These are phyloP conservation scores for Solea solea DNA, from an alignment of 2,113 vertebrate species.

Conservation along the genomic window DNA sequence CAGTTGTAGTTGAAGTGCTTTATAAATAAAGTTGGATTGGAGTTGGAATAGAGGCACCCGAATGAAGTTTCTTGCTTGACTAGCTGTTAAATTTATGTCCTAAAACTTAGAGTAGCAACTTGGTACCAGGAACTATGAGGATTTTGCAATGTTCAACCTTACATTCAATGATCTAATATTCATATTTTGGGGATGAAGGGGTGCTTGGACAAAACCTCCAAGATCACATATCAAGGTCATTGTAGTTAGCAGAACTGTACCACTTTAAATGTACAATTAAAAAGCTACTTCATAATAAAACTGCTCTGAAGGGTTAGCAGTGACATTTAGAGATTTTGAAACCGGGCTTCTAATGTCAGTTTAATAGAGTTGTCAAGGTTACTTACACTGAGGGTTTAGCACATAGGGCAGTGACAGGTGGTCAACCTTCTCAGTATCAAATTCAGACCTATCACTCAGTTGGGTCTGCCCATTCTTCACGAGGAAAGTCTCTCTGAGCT, in stretches of 20 bases:
- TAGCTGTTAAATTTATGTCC: neutral
- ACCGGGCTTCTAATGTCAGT: neutral
- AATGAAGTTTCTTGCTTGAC: neutral
- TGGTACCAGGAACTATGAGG: too few species aligned
- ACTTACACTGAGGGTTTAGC: slow-evolving; percentile 15
- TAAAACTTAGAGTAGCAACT: neutral
- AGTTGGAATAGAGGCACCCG: too few species aligned
- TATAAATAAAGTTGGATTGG: too few species aligned
- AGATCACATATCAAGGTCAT: too few species aligned
- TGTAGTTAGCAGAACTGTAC: too few species aligned
- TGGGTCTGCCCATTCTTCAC: slow-evolving; percentile 33
- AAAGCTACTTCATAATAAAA: neutral
- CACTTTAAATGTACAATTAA: too few species aligned
- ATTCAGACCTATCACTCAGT: slow-evolving; percentile 64
- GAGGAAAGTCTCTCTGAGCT: slow-evolving; percentile 19
- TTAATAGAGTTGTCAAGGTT: neutral
- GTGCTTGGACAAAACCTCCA: too few species aligned
- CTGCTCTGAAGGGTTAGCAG: neutral
- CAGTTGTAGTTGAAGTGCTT: too few species aligned
- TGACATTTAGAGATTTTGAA: neutral
- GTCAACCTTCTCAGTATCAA: slow-evolving; percentile 20
- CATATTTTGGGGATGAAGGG: too few species aligned
- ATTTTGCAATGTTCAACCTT: too few species aligned
- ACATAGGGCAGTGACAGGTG: slow-evolving; percentile 26
- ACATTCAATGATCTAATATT: too few species aligned